Evolutionary conservation across 2,797 vertebrate genomes (phyloP).

Genomic region (Sebastes goodei): DNA sequence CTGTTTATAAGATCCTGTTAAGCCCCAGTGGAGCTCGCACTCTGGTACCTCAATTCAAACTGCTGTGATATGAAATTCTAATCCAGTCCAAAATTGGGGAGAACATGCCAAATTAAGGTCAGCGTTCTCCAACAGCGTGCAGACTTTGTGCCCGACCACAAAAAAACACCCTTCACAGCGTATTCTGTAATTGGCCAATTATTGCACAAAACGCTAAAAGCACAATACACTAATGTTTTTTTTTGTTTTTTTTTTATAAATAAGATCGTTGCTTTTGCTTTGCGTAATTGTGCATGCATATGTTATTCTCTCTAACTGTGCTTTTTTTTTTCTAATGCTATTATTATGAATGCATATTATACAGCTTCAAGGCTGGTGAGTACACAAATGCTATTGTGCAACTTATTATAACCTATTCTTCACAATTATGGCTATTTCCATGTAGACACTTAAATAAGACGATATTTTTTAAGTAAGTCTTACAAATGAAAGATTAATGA

Average conservation of each 20-base stretch:
- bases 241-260: background rate
- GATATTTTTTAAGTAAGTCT: background rate
- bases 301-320: constrained; percentile 7
- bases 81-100: constrained; percentile 39
- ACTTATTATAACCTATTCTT: constrained; percentile 18
- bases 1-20: constrained; percentile 63
- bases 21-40: constrained; percentile 45
- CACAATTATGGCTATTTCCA: constrained; percentile 14
- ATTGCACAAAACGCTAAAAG: constrained; percentile 62
- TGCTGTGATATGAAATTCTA: constrained; percentile 65
- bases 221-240: constrained; percentile 41
- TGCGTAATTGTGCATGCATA: constrained; percentile 38
- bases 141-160: constrained; percentile 6
- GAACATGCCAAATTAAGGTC: constrained; percentile 51
- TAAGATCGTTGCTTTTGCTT: constrained; percentile 33
- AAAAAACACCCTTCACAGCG: constrained; percentile 43
- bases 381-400: constrained; percentile 33
- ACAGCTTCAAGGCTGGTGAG: constrained; percentile 27
- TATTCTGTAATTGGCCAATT: constrained; percentile 63
- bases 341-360: constrained; percentile 36
- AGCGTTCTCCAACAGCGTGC: constrained; percentile 26
- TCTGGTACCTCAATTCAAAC: constrained; percentile 51
- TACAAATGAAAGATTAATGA: background rate
- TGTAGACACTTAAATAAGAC: background rate
- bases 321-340: constrained; percentile 2